Conservation (phyloP, 2,113 vertebrate genomes). For the Nothobranchius kuhntae region DNA sequence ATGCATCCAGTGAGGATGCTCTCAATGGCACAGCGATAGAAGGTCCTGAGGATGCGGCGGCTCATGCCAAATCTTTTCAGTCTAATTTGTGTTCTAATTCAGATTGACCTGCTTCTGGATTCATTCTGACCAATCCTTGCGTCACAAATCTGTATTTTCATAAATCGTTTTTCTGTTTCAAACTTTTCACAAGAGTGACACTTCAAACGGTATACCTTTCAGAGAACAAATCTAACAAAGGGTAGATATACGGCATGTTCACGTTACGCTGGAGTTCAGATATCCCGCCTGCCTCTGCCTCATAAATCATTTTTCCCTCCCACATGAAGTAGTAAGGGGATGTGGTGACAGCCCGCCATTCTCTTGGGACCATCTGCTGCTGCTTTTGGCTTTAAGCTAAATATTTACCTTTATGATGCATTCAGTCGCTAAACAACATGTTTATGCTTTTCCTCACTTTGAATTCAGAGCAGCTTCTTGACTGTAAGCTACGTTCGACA, state of each 20-base stretch:
- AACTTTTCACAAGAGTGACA: slow-evolving; percentile 31
- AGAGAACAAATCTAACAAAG: slow-evolving; percentile 30
- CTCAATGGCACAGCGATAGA: no score
- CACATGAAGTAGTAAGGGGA: slow-evolving; percentile 20
- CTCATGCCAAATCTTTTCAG: no score
- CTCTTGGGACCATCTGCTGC: slow-evolving; percentile 4
- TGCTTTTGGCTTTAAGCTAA: slow-evolving; percentile 25
- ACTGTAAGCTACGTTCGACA: not conserved
- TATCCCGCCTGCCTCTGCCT: slow-evolving; percentile 38
- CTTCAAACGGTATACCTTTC: slow-evolving; percentile 26
- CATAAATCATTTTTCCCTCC: slow-evolving; percentile 9
- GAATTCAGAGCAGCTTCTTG: not conserved
- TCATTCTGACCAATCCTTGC: slow-evolving; percentile 5
- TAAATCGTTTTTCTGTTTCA: slow-evolving; percentile 22
- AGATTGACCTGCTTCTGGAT: slow-evolving; percentile 19
- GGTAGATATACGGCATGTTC: slow-evolving; percentile 39
- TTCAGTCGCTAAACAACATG: not conserved
- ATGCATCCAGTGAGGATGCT: no score
- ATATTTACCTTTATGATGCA: not conserved
- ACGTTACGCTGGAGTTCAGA: slow-evolving; percentile 26
- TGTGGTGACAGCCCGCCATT: slow-evolving; percentile 7
- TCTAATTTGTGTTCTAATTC: not conserved
- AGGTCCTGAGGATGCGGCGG: no score
- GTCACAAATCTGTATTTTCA: slow-evolving; percentile 20
- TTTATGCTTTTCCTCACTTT: not conserved